Percentiles rank a stretch among this genome's conserved stretches.
phyloP scores from a whole-genome alignment of 1,140 invertebrate species.

The Lucilia cuprina region DNA sequence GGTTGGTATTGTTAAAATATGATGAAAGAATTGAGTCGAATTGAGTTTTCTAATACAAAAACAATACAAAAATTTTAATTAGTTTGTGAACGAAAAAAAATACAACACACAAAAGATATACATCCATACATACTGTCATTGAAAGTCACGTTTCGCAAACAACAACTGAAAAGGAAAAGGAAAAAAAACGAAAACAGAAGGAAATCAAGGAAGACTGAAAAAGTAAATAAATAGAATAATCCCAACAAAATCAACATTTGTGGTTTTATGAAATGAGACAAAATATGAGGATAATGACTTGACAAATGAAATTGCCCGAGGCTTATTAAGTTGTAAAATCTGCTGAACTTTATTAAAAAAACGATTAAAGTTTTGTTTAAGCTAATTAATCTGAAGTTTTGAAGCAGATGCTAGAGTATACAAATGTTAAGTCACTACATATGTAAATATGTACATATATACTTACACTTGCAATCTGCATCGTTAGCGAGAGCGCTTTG shows the following conservation, averaged over 20 bases:
- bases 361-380: too few species aligned
- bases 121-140: neutral
- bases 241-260: slow-evolving; percentile 22
- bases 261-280: slow-evolving; percentile 19
- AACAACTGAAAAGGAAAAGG: neutral
- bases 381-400: too few species aligned
- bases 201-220: neutral
- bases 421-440: too few species aligned
- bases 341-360: neutral
- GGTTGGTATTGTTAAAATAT: neutral
- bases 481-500: too few species aligned
- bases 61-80: slow-evolving; percentile 9
- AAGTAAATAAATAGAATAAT: slow-evolving; percentile 30
- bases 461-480: too few species aligned
- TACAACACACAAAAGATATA: neutral
- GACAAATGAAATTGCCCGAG: slow-evolving; percentile 24
- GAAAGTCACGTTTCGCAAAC: slow-evolving; percentile 25
- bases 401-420: too few species aligned
- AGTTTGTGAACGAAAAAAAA: slow-evolving; percentile 2
- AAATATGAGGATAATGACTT: slow-evolving; percentile 22
- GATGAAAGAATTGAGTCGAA: neutral
- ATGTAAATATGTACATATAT: too few species aligned
- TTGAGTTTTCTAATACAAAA: neutral
- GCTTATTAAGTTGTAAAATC: neutral
- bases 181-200: neutral